A percentile compares a stretch with the other conserved stretches of the same genome.
phyloP scores from a whole-genome alignment of 1,140 invertebrate genomes.

The Gryllus bimaculatus region DNA sequence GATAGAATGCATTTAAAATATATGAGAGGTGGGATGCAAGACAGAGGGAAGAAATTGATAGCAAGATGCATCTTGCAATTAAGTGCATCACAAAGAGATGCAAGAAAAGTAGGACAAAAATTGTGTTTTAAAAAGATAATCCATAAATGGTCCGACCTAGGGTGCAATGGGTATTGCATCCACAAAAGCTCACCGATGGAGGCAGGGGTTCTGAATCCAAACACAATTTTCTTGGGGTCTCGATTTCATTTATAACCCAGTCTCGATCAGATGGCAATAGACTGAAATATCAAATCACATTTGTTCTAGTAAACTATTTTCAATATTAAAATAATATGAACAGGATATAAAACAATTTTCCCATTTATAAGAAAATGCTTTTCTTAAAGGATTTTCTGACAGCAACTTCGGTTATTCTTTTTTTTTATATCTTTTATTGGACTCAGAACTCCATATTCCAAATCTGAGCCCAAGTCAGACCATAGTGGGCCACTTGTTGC shows the following conservation, averaged over 20 bases:
- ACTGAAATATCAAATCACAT: not conserved
- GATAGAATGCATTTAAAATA: too few species aligned
- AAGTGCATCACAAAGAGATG: not conserved
- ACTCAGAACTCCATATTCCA: not conserved
- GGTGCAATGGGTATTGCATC: not conserved
- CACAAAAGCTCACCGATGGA: not conserved
- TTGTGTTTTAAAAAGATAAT: not conserved
- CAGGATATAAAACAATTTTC: too few species aligned
- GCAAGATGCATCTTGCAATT: not conserved
- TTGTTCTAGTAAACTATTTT: not conserved
- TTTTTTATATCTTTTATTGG: not conserved
- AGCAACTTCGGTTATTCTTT: too few species aligned
- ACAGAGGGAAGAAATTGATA: not conserved
- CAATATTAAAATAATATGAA: not conserved
- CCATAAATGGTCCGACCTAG: not conserved
- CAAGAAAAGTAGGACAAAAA: not conserved
- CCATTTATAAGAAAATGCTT: too few species aligned
- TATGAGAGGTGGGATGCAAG: too few species aligned
- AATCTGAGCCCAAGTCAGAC: not conserved
- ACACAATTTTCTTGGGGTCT: not conserved
- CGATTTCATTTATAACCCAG: not conserved
- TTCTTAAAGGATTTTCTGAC: too few species aligned
- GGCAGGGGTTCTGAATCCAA: not conserved
- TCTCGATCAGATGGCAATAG: not conserved
- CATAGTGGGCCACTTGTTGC: not conserved